Conservation (phyloP, 2,797 vertebrate genomes). For the Ciconia nigra region DNA sequence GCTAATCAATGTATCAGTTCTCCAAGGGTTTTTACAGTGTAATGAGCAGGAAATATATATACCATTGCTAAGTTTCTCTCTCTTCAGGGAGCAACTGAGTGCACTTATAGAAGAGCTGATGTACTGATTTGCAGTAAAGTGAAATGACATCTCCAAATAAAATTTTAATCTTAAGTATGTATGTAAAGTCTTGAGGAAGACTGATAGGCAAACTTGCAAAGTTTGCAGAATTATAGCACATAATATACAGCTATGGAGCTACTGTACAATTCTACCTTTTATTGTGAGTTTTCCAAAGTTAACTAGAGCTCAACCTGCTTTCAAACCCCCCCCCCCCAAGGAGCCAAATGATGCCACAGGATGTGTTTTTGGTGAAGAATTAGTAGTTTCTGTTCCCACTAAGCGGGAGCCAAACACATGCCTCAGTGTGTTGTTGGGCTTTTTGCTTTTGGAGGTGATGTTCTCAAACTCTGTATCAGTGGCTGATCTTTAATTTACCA, state of each 20-base stretch:
- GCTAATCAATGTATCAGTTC: slow-evolving; percentile 68
- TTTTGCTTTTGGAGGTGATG: background rate
- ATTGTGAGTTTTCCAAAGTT: slow-evolving; percentile 7
- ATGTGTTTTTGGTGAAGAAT: slow-evolving; percentile 10
- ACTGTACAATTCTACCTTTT: background rate
- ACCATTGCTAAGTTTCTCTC: slow-evolving; percentile 64
- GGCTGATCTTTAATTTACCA: background rate
- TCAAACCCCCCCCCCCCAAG: background rate
- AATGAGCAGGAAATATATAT: slow-evolving; percentile 67
- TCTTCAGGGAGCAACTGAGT: slow-evolving; percentile 72
- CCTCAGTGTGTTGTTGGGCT: background rate
- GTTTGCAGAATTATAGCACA: slow-evolving; percentile 17
- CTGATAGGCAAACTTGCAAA: slow-evolving; percentile 16
- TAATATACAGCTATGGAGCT: background rate
- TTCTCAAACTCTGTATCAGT: background rate
- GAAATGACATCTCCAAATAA: slow-evolving; percentile 57
- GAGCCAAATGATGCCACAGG: background rate
- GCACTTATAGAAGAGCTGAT: slow-evolving; percentile 72
- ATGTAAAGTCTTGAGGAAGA: slow-evolving; percentile 50
- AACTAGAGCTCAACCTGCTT: background rate
- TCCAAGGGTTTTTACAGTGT: slow-evolving; percentile 68
- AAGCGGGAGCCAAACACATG: background rate
- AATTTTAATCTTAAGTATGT: slow-evolving; percentile 57
- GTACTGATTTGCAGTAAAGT: slow-evolving; percentile 64
- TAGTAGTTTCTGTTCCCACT: slow-evolving; percentile 50